A percentile compares a stretch with the other conserved stretches of the same genome.
Evolutionary conservation across 2,888 invertebrate species (phyloP).

Genomic region (Timema cristinae): DNA sequence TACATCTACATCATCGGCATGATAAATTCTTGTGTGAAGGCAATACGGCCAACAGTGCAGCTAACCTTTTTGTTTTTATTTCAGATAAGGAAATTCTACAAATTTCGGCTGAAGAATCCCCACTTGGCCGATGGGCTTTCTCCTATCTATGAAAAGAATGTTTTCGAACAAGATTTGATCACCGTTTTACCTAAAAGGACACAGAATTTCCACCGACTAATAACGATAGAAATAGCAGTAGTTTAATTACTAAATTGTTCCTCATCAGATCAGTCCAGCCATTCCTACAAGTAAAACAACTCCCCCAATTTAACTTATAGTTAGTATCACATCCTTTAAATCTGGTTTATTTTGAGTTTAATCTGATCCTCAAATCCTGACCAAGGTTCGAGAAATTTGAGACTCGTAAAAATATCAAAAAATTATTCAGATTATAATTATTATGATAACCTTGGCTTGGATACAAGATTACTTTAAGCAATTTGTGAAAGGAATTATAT

Average conservation of each 20-base stretch:
- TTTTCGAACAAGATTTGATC: conserved; percentile 62
- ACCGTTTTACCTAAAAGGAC: conserved; percentile 66
- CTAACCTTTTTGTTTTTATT: conserved; percentile 25
- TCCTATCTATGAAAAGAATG: conserved; percentile 58
- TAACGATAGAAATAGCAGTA: conserved; percentile 67
- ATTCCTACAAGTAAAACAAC: not conserved
- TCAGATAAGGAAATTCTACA: conserved; percentile 69
- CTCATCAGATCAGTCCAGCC: not conserved
- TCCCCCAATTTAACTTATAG: not conserved
- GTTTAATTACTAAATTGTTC: conserved; percentile 30
- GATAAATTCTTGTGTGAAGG: no score
- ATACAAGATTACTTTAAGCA: no score
- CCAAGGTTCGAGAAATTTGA: no score
- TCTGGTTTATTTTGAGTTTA: no score
- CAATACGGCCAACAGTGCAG: no score
- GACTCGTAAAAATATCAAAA: no score
- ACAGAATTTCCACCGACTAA: conserved; percentile 61
- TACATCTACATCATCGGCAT: no score
- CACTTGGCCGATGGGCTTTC: conserved; percentile 58
- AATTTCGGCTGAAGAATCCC: conserved; percentile 60
- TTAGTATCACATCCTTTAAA: no score
- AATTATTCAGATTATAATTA: no score
- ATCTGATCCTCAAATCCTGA: no score
- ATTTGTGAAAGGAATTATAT: no score
- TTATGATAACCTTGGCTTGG: no score